These are phyloP conservation scores for Turdus rufiventris DNA, from an alignment of 2,113 vertebrate genomes.

Conservation along the genomic window DNA sequence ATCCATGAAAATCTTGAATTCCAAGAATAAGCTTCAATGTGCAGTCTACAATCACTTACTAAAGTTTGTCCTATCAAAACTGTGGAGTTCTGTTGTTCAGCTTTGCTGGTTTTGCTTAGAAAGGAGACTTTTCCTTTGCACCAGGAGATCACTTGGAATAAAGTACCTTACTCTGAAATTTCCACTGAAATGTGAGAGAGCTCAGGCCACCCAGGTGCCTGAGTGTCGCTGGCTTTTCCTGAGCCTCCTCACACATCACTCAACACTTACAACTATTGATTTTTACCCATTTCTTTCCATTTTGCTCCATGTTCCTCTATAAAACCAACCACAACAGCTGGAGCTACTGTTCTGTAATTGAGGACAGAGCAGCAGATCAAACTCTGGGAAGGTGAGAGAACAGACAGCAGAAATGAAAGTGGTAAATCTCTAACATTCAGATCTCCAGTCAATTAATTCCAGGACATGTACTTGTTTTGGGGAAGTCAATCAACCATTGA, in stretches of 20 bases:
- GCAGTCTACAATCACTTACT: neutral
- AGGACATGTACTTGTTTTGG: neutral
- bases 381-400: neutral
- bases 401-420: neutral
- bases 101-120: neutral
- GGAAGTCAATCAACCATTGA: neutral
- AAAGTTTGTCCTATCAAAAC: neutral
- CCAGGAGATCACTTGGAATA: neutral
- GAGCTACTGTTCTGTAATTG: conserved; percentile 2
- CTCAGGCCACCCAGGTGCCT: neutral
- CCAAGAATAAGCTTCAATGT: neutral
- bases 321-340: neutral
- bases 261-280: neutral
- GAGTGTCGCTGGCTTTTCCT: neutral
- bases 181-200: neutral
- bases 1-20: neutral
- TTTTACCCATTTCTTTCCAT: conserved; percentile 17
- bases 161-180: neutral
- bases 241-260: neutral
- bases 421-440: neutral
- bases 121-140: neutral
- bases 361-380: neutral
- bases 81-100: neutral
- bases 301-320: neutral
- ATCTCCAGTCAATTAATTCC: conserved; percentile 11